phyloP scores from a whole-genome alignment of 2,113 vertebrate species.

The Brienomyrus brachyistius region DNA sequence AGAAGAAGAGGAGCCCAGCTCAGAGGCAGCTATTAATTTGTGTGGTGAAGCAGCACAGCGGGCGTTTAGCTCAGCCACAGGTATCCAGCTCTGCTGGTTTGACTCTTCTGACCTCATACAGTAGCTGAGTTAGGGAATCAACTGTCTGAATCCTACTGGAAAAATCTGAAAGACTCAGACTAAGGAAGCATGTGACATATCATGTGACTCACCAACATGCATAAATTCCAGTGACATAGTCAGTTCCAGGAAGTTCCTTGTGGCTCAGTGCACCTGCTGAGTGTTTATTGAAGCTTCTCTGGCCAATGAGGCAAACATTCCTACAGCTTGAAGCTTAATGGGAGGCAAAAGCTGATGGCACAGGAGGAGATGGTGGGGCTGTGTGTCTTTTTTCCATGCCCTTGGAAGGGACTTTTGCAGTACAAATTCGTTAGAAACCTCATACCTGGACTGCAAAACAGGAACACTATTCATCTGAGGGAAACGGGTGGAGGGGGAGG shows the following conservation, averaged over 20 bases:
- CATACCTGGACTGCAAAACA: constrained; percentile 58
- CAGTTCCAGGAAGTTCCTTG: constrained; percentile 10
- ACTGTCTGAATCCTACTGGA: neutral
- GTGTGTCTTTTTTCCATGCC: neutral
- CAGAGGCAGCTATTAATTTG: neutral
- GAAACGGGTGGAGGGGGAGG: neutral
- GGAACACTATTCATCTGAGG: constrained; percentile 48
- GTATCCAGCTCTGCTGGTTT: neutral
- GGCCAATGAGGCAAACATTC: neutral
- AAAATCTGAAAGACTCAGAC: neutral
- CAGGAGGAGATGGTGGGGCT: too few species aligned
- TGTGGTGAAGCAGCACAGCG: neutral
- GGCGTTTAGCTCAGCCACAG: neutral
- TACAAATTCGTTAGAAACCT: constrained; percentile 33
- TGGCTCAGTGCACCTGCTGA: neutral
- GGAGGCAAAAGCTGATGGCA: neutral
- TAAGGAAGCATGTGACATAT: neutral
- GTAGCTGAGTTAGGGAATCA: neutral
- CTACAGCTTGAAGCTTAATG: neutral
- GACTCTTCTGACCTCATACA: neutral
- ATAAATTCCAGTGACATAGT: neutral
- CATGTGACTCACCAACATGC: neutral
- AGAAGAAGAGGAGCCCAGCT: neutral
- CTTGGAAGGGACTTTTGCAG: constrained; percentile 38
- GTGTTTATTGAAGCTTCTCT: neutral